Percentiles rank a stretch among this genome's conserved stretches.
phyloP scores from a whole-genome alignment of 1,140 invertebrate genomes.

The Mamestra configurata region DNA sequence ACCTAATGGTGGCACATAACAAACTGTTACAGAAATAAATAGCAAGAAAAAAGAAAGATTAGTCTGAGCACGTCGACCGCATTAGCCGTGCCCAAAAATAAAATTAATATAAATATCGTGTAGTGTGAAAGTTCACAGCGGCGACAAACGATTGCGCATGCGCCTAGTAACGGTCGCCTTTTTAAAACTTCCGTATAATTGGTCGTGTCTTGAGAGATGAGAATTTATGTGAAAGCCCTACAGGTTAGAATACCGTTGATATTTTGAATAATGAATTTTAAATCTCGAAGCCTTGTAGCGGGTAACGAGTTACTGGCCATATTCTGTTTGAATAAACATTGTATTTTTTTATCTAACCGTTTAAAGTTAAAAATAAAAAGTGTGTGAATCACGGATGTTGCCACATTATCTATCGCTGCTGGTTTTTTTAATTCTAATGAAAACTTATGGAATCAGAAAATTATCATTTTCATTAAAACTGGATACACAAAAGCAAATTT shows the following conservation, averaged over 20 bases:
- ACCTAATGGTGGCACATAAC: constrained; percentile 80
- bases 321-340: constrained; percentile 39
- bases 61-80: constrained; percentile 69
- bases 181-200: constrained; percentile 69
- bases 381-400: constrained; percentile 22
- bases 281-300: constrained; percentile 32
- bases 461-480: constrained; percentile 30
- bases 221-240: constrained; percentile 62
- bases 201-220: constrained; percentile 65
- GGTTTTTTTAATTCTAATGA: constrained; percentile 24
- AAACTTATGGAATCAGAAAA: not conserved
- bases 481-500: constrained; percentile 62
- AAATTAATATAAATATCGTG: constrained; percentile 74
- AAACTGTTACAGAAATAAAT: constrained; percentile 82
- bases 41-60: constrained; percentile 76
- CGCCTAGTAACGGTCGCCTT: constrained; percentile 60
- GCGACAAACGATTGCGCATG: constrained; percentile 70
- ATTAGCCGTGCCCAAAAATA: constrained; percentile 78
- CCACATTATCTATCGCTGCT: not conserved
- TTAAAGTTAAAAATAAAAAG: constrained; percentile 32
- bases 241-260: constrained; percentile 51
- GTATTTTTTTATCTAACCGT: constrained; percentile 21
- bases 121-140: constrained; percentile 80
- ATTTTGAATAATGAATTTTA: constrained; percentile 52
- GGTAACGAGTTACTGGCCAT: not conserved